These are phyloP conservation scores for Pseudomyrmex flavicornis DNA, from an alignment of 1,140 invertebrate genomes.

Conservation along the genomic window DNA sequence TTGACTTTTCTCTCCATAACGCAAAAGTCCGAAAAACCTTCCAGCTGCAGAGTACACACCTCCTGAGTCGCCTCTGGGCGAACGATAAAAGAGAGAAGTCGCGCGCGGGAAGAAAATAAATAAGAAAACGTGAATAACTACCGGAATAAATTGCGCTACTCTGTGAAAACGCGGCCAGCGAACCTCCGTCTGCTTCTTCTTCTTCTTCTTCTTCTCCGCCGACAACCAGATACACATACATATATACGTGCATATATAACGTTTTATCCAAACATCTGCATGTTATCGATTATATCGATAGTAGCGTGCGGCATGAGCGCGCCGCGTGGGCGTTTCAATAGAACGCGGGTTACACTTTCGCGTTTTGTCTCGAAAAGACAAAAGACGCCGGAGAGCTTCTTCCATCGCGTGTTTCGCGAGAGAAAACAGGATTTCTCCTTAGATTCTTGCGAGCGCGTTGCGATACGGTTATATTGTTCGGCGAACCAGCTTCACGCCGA, in stretches of 20 bases:
- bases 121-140: slow-evolving; percentile 63
- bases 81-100: slow-evolving; percentile 61
- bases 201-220: not conserved
- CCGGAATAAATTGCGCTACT: slow-evolving; percentile 57
- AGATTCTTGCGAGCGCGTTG: slow-evolving; percentile 20
- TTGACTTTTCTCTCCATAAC: slow-evolving; percentile 27
- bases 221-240: not conserved
- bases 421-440: slow-evolving; percentile 56
- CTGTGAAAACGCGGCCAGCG: slow-evolving; percentile 21
- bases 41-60: not conserved
- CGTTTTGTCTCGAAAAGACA: slow-evolving; percentile 43
- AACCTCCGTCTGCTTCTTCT: not conserved
- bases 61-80: slow-evolving; percentile 41
- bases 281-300: slow-evolving; percentile 31
- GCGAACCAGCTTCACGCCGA: slow-evolving; percentile 4
- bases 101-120: slow-evolving; percentile 62
- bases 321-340: slow-evolving; percentile 15
- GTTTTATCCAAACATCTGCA: slow-evolving; percentile 41
- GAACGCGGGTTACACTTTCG: slow-evolving; percentile 32
- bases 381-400: slow-evolving; percentile 14
- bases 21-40: slow-evolving; percentile 25
- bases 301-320: slow-evolving; percentile 4
- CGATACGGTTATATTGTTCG: slow-evolving; percentile 41
- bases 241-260: not conserved
- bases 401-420: not conserved